These are phyloP conservation scores for Paralichthys olivaceus DNA, from an alignment of 2,113 vertebrate species.

Conservation along the genomic window DNA sequence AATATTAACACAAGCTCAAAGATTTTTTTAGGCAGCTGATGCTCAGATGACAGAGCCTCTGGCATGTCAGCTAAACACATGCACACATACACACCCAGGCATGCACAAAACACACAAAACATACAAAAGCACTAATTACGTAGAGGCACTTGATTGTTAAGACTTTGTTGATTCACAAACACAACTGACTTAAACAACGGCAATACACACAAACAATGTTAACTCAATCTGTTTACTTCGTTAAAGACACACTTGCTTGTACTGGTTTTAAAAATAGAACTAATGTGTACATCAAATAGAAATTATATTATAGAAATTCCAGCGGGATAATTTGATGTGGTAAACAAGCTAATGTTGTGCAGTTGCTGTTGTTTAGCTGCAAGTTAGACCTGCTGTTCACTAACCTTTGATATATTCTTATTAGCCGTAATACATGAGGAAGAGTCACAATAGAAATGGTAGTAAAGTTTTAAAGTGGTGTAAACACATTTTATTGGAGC, in stretches of 20 bases:
- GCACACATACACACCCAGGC: background rate
- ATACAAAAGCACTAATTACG: background rate
- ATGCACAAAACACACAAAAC: background rate
- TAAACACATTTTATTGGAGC: background rate
- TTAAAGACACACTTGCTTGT: too few species aligned
- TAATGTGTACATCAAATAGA: too few species aligned
- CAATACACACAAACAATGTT: background rate
- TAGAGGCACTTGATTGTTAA: background rate
- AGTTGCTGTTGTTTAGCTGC: constrained; percentile 9
- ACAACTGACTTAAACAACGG: background rate
- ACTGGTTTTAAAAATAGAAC: too few species aligned
- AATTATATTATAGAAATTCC: too few species aligned
- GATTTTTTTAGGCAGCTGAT: constrained; percentile 10
- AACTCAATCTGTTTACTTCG: background rate
- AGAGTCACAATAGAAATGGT: background rate
- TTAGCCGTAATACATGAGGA: background rate
- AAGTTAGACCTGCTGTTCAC: background rate
- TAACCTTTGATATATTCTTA: background rate
- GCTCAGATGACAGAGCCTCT: constrained; percentile 24
- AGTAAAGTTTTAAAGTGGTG: background rate
- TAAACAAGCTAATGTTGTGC: constrained; percentile 17
- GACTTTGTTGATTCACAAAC: background rate
- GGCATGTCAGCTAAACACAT: background rate
- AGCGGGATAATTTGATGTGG: too few species aligned
- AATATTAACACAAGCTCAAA: constrained; percentile 34